phyloP scores from a whole-genome alignment of 2,888 invertebrate genomes.

The Caenorhabditis sinica region DNA sequence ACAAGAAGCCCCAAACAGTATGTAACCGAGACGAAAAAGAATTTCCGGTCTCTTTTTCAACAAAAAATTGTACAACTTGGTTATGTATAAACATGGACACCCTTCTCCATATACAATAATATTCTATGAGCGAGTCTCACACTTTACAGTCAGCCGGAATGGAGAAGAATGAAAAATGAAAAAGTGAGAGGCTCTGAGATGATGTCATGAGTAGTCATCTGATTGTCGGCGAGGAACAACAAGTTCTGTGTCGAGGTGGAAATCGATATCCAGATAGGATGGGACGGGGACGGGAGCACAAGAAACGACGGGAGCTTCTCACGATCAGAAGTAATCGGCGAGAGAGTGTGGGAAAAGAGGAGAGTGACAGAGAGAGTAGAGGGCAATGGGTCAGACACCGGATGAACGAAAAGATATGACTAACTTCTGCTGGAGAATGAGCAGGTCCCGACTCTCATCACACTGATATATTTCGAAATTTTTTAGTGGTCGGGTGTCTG shows the following conservation, averaged over 20 bases:
- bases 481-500: conserved; percentile 23
- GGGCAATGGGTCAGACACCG: conserved; percentile 55
- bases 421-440: conserved; percentile 19
- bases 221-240: conserved; percentile 44
- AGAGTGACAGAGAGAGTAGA: conserved; percentile 25
- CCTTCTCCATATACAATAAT: conserved; percentile 17
- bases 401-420: conserved; percentile 50
- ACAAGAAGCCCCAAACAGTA: not conserved
- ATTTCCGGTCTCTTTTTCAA: conserved; percentile 9
- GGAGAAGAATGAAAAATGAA: conserved; percentile 6
- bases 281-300: conserved; percentile 30
- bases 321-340: conserved; percentile 39
- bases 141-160: conserved; percentile 39
- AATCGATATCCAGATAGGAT: conserved; percentile 57
- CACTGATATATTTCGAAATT: conserved; percentile 50
- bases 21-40: not conserved
- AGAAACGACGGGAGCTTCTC: conserved; percentile 43
- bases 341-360: conserved; percentile 27
- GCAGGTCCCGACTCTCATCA: conserved; percentile 29
- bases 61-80: conserved; percentile 48
- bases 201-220: conserved; percentile 58
- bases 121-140: conserved; percentile 42
- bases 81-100: conserved; percentile 39
- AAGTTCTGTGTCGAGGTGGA: conserved; percentile 42
- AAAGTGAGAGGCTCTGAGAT: conserved; percentile 5